A percentile compares a stretch with the other conserved stretches of the same genome.
Conservation (phyloP, 1,140 invertebrate species). For the Vanessa atalanta region DNA sequence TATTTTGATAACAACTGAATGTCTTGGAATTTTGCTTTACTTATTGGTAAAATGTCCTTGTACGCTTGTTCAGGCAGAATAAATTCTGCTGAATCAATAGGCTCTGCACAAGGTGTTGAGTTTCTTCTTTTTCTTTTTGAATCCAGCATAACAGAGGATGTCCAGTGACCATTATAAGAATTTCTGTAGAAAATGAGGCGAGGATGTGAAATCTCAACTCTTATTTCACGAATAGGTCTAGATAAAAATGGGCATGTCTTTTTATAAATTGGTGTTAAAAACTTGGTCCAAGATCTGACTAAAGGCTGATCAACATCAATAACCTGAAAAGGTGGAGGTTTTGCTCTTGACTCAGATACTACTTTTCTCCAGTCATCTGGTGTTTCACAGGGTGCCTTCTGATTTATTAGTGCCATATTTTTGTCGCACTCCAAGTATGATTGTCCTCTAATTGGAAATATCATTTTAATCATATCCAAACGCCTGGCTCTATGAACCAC, state of each 20-base stretch:
- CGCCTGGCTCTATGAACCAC: neutral
- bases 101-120: neutral
- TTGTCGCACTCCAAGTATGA: neutral
- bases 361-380: neutral
- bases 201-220: neutral
- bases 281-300: neutral
- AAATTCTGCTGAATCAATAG: neutral
- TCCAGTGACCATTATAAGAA: neutral
- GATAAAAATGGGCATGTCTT: conserved; percentile 1
- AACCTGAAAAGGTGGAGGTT: neutral
- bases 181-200: neutral
- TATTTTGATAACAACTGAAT: too few relatives aligned
- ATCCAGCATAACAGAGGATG: neutral
- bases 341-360: neutral
- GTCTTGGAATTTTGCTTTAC: too few relatives aligned
- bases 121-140: neutral
- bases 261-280: neutral
- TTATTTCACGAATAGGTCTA: neutral
- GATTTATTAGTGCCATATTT: neutral
- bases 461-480: neutral
- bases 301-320: neutral
- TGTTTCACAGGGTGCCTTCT: neutral
- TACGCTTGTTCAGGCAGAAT: neutral
- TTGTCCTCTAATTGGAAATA: neutral
- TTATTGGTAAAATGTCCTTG: neutral